These are phyloP conservation scores for Xestobium rufovillosum DNA, from an alignment of 2,888 invertebrate species.

Conservation along the genomic window DNA sequence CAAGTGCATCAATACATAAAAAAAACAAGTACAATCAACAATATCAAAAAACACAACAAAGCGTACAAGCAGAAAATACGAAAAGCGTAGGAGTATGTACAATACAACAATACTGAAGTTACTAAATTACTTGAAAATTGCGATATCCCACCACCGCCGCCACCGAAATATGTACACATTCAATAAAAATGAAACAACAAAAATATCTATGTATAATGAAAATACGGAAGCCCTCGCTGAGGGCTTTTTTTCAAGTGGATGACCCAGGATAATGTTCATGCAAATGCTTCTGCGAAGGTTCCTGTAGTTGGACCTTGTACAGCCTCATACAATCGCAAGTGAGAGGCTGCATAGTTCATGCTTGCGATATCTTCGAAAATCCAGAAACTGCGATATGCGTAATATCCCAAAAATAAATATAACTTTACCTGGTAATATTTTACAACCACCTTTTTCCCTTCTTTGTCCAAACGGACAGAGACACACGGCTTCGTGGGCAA, in stretches of 20 bases:
- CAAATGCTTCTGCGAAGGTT: slow-evolving; percentile 25
- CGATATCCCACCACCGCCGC: slow-evolving; percentile 19
- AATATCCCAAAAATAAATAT: slow-evolving; percentile 10
- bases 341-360: not conserved
- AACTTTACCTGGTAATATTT: slow-evolving; percentile 54
- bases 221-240: slow-evolving; percentile 27
- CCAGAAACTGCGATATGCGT: not conserved
- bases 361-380: slow-evolving; percentile 1
- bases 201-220: slow-evolving; percentile 18
- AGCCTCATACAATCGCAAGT: not conserved
- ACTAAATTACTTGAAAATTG: slow-evolving; percentile 9
- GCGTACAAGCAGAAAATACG: slow-evolving; percentile 25
- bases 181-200: slow-evolving; percentile 22
- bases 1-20: not conserved
- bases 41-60: slow-evolving; percentile 16
- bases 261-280: slow-evolving; percentile 13
- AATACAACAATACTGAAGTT: slow-evolving; percentile 7
- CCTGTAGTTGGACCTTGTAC: slow-evolving; percentile 10
- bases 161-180: slow-evolving; percentile 18
- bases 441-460: slow-evolving; percentile 46
- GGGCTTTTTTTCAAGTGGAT: slow-evolving; percentile 23
- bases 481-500: slow-evolving; percentile 50
- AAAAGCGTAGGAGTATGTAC: slow-evolving; percentile 16
- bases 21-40: slow-evolving; percentile 6
- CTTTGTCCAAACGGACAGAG: slow-evolving; percentile 47